phyloP scores from a whole-genome alignment of 1,140 invertebrate genomes.

The Globodera ellingtonae region DNA sequence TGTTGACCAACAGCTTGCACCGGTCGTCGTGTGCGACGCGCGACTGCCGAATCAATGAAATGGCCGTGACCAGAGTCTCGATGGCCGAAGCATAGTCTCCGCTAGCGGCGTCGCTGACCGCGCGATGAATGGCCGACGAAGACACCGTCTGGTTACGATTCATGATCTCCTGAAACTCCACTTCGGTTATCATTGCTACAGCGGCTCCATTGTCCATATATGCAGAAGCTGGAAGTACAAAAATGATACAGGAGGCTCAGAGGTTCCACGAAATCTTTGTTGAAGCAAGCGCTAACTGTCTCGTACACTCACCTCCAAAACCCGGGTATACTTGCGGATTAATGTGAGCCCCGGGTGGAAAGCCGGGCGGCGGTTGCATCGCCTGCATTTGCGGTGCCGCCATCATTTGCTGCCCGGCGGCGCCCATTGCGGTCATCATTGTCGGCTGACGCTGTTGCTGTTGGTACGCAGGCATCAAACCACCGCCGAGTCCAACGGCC shows the following conservation, averaged over 20 bases:
- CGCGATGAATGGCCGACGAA: constrained; percentile 81
- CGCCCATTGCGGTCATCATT: constrained; percentile 21
- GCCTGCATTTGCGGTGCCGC: constrained; percentile 43
- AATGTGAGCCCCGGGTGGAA: constrained; percentile 59
- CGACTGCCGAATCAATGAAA: constrained; percentile 96
- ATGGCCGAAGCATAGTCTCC: constrained; percentile 94
- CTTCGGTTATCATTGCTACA: constrained; percentile 74
- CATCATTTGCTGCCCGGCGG: constrained; percentile 33
- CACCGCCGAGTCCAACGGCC: constrained; percentile 1
- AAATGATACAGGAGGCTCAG: not conserved
- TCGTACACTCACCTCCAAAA: constrained; percentile 24
- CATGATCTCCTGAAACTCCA: constrained; percentile 98
- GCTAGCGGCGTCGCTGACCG: constrained; percentile 92
- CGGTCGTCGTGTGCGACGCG: constrained; percentile 95
- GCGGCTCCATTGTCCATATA: constrained; percentile 11
- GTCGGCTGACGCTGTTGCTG: constrained; percentile 30
- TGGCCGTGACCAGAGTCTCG: constrained; percentile 95
- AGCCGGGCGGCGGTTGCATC: constrained; percentile 42
- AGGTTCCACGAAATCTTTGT: constrained; percentile 19
- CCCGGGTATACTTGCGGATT: constrained; percentile 59
- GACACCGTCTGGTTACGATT: constrained; percentile 89
- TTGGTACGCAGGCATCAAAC: constrained; percentile 17
- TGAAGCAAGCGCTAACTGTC: constrained; percentile 12
- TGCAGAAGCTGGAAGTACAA: constrained; percentile 6
- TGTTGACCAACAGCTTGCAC: constrained; percentile 90